Evolutionary conservation across 2,113 vertebrate genomes (phyloP).

Genomic region (Microcebus ravelobensis): DNA sequence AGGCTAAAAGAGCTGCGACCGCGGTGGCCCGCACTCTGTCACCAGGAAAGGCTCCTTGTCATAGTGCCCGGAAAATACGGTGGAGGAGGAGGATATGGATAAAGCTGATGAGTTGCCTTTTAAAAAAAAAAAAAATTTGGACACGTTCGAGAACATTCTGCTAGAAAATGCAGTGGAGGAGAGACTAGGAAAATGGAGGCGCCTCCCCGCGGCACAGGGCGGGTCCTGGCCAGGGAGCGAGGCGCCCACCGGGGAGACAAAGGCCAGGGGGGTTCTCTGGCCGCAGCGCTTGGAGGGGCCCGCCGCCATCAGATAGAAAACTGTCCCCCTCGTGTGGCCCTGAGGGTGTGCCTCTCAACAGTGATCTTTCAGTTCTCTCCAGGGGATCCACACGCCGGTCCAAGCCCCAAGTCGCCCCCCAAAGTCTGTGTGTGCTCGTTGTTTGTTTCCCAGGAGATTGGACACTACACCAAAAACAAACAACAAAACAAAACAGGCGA

Average conservation of each 20-base stretch:
- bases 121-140: no score
- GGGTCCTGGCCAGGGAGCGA: no score
- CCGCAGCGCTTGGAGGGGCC: not conserved
- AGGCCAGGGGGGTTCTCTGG: rapidly evolving
- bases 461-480: not conserved
- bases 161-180: not conserved
- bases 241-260: no score
- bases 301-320: not conserved
- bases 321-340: not conserved
- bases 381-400: no score
- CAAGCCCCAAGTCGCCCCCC: not conserved
- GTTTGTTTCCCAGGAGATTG: not conserved
- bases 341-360: not conserved
- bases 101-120: not conserved
- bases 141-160: not conserved
- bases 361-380: not conserved
- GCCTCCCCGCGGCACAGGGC: not conserved
- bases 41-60: not conserved
- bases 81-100: not conserved
- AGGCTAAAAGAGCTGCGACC: not conserved
- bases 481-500: no score
- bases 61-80: not conserved
- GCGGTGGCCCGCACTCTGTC: not conserved
- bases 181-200: not conserved
- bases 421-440: not conserved